Evolutionary conservation across 1,140 invertebrate species (phyloP).

Genomic region (Dolichoris vasculosae): DNA sequence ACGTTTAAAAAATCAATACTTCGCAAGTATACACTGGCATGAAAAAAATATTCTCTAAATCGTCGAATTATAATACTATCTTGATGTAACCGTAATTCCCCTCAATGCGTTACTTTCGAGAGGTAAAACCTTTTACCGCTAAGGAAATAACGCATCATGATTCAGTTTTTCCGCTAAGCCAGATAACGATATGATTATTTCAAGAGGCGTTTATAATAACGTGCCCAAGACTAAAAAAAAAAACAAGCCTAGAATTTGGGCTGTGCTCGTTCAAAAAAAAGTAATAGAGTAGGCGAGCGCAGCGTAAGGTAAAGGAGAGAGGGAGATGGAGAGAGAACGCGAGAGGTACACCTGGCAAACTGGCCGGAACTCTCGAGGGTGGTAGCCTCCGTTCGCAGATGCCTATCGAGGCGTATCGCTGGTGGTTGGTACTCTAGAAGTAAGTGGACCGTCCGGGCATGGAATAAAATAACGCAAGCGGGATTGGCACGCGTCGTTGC

Average conservation of each 20-base stretch:
- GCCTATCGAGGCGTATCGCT: constrained; percentile 55
- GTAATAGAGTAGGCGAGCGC: neutral
- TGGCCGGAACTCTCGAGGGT: constrained; percentile 11
- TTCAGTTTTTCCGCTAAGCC: neutral
- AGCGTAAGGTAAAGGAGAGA: too few relatives aligned
- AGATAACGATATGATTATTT: neutral
- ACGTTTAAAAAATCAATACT: too few relatives aligned
- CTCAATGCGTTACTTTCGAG: too few relatives aligned
- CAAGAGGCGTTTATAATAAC: neutral
- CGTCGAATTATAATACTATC: too few relatives aligned
- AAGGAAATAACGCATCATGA: too few relatives aligned
- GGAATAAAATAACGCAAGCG: constrained; percentile 26
- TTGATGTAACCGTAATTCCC: too few relatives aligned
- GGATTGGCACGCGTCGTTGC: constrained; percentile 48
- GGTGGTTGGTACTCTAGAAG: constrained; percentile 17
- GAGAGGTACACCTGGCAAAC: constrained; percentile 29
- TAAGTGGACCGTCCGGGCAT: constrained; percentile 40
- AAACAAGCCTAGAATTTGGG: neutral
- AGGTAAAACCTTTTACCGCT: too few relatives aligned
- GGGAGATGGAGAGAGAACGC: neutral
- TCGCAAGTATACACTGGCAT: too few relatives aligned
- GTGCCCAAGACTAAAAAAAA: neutral
- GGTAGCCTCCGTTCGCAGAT: constrained; percentile 50
- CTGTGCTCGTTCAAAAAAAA: neutral
- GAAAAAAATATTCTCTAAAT: too few relatives aligned